Evolutionary conservation across 2,888 invertebrate species (phyloP).

Genomic region (Sceliomorpha sp.): DNA sequence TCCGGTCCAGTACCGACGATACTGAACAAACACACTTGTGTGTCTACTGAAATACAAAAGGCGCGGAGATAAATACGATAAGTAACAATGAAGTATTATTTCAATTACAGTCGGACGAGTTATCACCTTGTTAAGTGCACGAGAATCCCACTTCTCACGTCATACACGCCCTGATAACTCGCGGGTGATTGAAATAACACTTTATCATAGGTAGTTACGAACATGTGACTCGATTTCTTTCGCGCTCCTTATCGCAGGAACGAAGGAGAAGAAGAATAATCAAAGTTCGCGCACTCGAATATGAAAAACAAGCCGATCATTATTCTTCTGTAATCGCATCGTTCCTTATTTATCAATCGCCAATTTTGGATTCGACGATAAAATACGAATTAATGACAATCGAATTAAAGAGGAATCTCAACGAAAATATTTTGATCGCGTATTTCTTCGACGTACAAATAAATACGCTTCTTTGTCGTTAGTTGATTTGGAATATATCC

Average conservation of each 20-base stretch:
- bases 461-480: too few species aligned
- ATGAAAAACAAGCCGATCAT: conserved; percentile 28
- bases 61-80: conserved; percentile 32
- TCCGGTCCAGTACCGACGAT: conserved; percentile 24
- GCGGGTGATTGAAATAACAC: conserved; percentile 41
- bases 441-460: too few species aligned
- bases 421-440: too few species aligned
- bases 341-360: too few species aligned
- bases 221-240: conserved; percentile 36
- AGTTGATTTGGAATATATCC: conserved; percentile 37
- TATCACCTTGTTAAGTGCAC: conserved; percentile 44
- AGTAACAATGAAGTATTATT: conserved; percentile 48
- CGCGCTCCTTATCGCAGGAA: conserved; percentile 23
- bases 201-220: conserved; percentile 36
- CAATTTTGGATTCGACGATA: too few species aligned
- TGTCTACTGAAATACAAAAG: conserved; percentile 26
- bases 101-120: conserved; percentile 45
- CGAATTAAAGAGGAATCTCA: too few species aligned
- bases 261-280: too few species aligned
- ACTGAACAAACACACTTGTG: conserved; percentile 30
- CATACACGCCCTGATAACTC: conserved; percentile 36
- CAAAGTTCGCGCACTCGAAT: too few species aligned
- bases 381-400: too few species aligned
- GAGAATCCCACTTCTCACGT: conserved; percentile 35
- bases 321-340: conserved; percentile 7